A percentile compares a stretch with the other conserved stretches of the same genome.
Conservation (phyloP, 2,113 vertebrate genomes). For the Carlito syrichta region DNA sequence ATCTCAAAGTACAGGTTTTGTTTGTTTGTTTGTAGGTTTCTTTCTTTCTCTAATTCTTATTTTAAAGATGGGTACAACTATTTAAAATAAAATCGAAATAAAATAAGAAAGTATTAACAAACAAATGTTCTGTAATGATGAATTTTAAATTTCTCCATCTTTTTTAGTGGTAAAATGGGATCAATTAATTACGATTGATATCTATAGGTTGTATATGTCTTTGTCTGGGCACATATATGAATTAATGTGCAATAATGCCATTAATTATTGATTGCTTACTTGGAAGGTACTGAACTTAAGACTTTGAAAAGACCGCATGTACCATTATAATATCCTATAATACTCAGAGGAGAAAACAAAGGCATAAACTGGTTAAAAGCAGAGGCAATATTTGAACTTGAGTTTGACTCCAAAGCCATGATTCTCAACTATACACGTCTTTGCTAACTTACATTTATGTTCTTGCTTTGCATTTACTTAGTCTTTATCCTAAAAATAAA, state of each 20-base stretch:
- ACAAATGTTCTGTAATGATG: not conserved
- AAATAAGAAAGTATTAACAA: not conserved
- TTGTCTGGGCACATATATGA: rapidly evolving
- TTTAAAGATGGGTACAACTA: no score
- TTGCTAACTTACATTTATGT: not conserved
- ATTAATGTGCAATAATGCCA: not conserved
- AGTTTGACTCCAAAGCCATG: not conserved
- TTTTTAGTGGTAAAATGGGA: not conserved
- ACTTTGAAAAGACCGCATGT: not conserved
- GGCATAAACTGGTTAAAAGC: not conserved
- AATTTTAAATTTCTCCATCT: not conserved
- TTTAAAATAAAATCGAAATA: not conserved
- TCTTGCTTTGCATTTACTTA: not conserved
- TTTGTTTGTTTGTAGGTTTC: no score
- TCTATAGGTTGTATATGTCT: not conserved
- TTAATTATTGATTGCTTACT: not conserved
- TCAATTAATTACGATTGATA: not conserved
- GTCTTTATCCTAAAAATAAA: constrained; percentile 3
- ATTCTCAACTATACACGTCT: not conserved
- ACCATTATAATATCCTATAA: not conserved
- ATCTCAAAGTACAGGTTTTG: not conserved
- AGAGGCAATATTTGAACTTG: not conserved
- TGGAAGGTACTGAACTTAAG: not conserved
- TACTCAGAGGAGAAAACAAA: not conserved
- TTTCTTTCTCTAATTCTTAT: no score